These are phyloP conservation scores for Triplophysa tibetana DNA, from an alignment of 2,113 vertebrate genomes.

Conservation along the genomic window DNA sequence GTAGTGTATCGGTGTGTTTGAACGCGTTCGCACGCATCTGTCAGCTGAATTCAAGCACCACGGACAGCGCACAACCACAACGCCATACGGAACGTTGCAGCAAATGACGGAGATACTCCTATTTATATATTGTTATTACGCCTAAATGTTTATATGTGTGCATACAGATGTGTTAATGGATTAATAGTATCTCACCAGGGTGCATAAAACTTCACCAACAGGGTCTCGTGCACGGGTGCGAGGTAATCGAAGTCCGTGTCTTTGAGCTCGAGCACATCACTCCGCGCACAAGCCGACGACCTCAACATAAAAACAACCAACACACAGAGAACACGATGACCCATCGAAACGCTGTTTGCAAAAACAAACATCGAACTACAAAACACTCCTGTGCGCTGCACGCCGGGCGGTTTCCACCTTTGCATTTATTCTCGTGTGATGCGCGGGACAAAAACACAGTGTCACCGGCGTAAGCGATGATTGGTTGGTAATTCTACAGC, in stretches of 20 bases:
- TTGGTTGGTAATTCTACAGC: conserved; percentile 48
- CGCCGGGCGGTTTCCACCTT: not conserved
- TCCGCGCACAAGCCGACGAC: conserved; percentile 37
- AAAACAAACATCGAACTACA: conserved; percentile 1
- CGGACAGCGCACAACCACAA: conserved; percentile 44
- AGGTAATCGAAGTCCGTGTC: conserved; percentile 74
- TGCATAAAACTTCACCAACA: conserved; percentile 77
- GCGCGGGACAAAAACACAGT: conserved; percentile 42
- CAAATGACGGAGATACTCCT: not conserved
- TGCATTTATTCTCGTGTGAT: not conserved
- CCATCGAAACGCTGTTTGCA: not conserved
- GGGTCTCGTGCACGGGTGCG: conserved; percentile 71
- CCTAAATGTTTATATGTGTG: not conserved
- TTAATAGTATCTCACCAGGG: conserved; percentile 66
- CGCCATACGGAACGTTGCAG: not conserved
- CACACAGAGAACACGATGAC: not conserved
- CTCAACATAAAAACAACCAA: conserved; percentile 26
- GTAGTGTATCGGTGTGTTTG: no score
- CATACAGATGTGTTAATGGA: not conserved
- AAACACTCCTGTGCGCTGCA: not conserved
- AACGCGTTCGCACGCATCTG: not conserved
- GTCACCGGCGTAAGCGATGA: conserved; percentile 30
- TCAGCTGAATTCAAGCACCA: conserved; percentile 28
- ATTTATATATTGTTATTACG: not conserved
- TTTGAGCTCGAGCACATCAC: conserved; percentile 68